Percentiles rank a stretch among this genome's conserved stretches.
Evolutionary conservation across 1,140 invertebrate species (phyloP).

Genomic region (Agrilus planipennis): DNA sequence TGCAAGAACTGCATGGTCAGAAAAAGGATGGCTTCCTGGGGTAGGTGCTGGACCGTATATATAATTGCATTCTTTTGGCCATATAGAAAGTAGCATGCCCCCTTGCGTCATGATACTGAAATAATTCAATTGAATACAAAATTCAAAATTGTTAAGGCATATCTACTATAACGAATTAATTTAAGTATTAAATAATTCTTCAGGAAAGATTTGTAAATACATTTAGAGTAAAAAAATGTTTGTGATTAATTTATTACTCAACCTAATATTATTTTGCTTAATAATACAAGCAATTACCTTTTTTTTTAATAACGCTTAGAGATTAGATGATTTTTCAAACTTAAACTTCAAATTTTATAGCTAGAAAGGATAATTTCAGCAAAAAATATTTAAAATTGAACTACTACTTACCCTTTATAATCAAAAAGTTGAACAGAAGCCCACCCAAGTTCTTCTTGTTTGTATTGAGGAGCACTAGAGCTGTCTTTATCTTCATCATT

Average conservation of each 20-base stretch:
- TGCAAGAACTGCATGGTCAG: constrained; percentile 62
- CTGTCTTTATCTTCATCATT: constrained; percentile 34
- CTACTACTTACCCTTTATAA: constrained; percentile 72
- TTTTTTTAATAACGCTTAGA: too few species aligned
- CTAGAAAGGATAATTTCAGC: constrained; percentile 1
- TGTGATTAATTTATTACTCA: too few species aligned
- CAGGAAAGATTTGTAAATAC: too few species aligned
- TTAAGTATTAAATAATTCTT: too few species aligned
- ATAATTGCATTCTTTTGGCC: constrained; percentile 73
- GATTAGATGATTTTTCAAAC: too few species aligned
- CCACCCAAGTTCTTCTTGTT: constrained; percentile 77
- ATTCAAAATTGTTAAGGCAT: too few species aligned
- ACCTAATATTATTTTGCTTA: too few species aligned
- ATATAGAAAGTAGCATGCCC: constrained; percentile 72
- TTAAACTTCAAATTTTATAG: too few species aligned
- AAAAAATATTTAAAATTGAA: constrained; percentile 10
- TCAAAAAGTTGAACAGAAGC: constrained; percentile 85
- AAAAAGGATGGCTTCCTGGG: constrained; percentile 65
- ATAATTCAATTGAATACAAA: too few species aligned
- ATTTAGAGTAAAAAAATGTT: too few species aligned
- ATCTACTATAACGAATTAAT: too few species aligned
- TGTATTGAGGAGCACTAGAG: constrained; percentile 33
- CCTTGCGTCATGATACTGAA: constrained; percentile 69
- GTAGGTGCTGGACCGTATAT: constrained; percentile 72
- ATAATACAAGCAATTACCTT: too few species aligned